Conservation (phyloP, 2,888 invertebrate genomes). For the Euzophera pinguis region DNA sequence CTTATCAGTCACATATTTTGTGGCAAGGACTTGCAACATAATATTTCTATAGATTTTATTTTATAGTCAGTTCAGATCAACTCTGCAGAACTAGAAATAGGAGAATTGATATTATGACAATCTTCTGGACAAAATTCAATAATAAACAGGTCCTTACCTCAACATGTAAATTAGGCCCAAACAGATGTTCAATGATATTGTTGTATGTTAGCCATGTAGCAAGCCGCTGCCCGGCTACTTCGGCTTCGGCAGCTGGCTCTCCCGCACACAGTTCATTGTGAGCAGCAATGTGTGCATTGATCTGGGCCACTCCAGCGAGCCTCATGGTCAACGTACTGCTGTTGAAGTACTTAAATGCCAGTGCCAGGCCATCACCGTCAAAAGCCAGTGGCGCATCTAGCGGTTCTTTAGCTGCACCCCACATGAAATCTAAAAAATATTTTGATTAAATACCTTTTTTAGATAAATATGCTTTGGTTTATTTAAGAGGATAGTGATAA, state of each 20-base stretch:
- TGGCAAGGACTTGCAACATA: too few species aligned
- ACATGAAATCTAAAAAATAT: slow-evolving; percentile 88
- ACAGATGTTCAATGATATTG: slow-evolving; percentile 95
- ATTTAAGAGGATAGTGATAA: too few species aligned
- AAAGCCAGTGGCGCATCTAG: slow-evolving; percentile 91
- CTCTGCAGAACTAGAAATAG: too few species aligned
- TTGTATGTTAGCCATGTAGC: slow-evolving; percentile 94
- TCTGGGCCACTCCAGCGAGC: slow-evolving; percentile 95
- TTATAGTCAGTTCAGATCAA: too few species aligned
- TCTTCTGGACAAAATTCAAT: too few species aligned
- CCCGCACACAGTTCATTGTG: slow-evolving; percentile 95
- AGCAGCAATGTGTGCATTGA: slow-evolving; percentile 95
- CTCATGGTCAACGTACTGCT: slow-evolving; percentile 97
- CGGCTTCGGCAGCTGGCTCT: slow-evolving; percentile 91
- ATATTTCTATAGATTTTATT: too few species aligned
- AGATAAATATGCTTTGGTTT: not conserved
- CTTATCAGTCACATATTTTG: too few species aligned
- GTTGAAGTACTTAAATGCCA: slow-evolving; percentile 98
- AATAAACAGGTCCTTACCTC: slow-evolving; percentile 82
- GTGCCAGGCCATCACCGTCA: slow-evolving; percentile 91
- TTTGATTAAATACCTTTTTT: not conserved
- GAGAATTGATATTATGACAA: too few species aligned
- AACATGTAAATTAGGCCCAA: slow-evolving; percentile 98
- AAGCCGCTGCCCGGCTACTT: slow-evolving; percentile 89
- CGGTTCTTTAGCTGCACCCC: slow-evolving; percentile 96